These are phyloP conservation scores for Pogoniulus pusillus DNA, from an alignment of 2,797 vertebrate species.

Conservation along the genomic window DNA sequence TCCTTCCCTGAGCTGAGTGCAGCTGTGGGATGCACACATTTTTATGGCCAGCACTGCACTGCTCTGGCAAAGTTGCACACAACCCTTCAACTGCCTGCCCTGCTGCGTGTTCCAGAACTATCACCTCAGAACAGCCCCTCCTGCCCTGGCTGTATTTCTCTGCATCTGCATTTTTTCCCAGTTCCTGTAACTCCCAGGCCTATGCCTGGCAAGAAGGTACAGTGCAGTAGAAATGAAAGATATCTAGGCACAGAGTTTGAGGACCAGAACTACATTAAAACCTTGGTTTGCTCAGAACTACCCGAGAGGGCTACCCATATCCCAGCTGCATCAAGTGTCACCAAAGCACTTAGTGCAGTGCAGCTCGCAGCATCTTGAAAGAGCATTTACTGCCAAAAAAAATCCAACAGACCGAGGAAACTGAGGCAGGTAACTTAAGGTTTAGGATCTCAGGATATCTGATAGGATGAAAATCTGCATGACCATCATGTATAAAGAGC, in stretches of 20 bases:
- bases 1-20: background rate
- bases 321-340: background rate
- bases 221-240: background rate
- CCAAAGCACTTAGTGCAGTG: background rate
- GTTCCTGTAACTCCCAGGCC: background rate
- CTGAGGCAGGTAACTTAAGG: rapidly evolving
- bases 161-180: background rate
- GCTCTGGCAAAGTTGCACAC: background rate
- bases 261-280: background rate
- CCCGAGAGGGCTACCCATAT: rapidly evolving
- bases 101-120: background rate
- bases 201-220: background rate
- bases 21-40: background rate
- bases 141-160: background rate
- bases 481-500: background rate
- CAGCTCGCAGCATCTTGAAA: background rate
- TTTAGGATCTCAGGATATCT: background rate
- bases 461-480: background rate
- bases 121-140: background rate
- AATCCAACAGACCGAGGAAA: background rate
- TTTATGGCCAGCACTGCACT: background rate
- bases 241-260: background rate
- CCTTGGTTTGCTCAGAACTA: background rate
- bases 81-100: background rate
- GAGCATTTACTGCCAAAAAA: background rate